Percentiles rank a stretch among this genome's conserved stretches.
Conservation (phyloP, 37 sponge, comb jelly and placozoan species). For the Geodia barretti region DNA sequence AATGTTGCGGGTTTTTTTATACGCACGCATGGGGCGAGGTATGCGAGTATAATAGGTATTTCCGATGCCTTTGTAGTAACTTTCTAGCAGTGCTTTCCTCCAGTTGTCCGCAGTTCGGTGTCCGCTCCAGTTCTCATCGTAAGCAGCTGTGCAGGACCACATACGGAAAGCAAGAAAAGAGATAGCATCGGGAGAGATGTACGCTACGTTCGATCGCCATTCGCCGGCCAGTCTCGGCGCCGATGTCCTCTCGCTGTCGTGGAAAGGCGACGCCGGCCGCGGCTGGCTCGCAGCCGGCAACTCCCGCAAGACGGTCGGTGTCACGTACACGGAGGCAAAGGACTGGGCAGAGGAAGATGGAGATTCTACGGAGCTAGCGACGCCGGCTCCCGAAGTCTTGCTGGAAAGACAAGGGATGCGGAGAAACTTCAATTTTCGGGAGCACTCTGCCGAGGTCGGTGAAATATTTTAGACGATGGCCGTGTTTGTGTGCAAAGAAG, state of each 20-base stretch:
- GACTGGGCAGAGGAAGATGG: slow-evolving; percentile 35
- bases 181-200: no score
- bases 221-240: slow-evolving; percentile 47
- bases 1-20: no score
- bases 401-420: slow-evolving; percentile 67
- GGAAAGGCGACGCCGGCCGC: slow-evolving; percentile 68
- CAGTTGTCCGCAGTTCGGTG: no score
- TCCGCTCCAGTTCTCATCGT: no score
- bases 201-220: slow-evolving; percentile 62
- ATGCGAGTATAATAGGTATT: no score
- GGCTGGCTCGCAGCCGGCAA: slow-evolving; percentile 89
- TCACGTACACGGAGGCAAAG: slow-evolving; percentile 72
- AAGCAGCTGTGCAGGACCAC: not conserved
- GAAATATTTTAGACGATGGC: no score
- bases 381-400: slow-evolving; percentile 5
- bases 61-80: no score
- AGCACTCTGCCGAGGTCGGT: slow-evolving; percentile 86
- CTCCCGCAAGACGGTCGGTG: slow-evolving; percentile 73
- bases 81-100: no score
- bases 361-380: not conserved
- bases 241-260: slow-evolving; percentile 66
- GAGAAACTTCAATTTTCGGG: slow-evolving; percentile 90
- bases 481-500: no score
- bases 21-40: no score
- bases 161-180: not conserved